phyloP scores from a whole-genome alignment of 2,888 invertebrate genomes.

The Pristionchus maxplancki region DNA sequence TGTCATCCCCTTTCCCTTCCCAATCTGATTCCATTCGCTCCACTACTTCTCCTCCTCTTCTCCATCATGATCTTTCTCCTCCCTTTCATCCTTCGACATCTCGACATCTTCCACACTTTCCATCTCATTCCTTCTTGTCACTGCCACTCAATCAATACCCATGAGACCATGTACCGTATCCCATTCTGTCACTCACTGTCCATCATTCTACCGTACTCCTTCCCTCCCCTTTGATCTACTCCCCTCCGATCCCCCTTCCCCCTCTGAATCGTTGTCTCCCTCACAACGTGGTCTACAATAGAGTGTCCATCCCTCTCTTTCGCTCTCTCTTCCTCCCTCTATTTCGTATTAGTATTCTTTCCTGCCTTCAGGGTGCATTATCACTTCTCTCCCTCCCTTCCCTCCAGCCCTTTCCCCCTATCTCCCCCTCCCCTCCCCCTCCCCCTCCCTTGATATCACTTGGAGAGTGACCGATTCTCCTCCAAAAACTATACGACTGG shows the following conservation, averaged over 20 bases:
- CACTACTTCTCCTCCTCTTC: neutral
- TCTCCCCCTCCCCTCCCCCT: neutral
- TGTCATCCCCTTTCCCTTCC: neutral
- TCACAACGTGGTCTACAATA: slow-evolving; percentile 31
- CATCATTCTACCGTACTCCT: too few species aligned
- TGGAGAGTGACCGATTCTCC: slow-evolving; percentile 33
- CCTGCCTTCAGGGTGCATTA: slow-evolving; percentile 26
- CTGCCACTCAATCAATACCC: neutral
- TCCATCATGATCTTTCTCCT: neutral
- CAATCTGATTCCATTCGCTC: slow-evolving; percentile 6
- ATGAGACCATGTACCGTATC: too few species aligned
- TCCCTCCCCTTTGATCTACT: neutral
- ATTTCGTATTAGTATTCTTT: slow-evolving; percentile 34
- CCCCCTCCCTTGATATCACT: neutral
- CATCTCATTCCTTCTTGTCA: neutral
- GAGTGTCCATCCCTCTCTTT: slow-evolving; percentile 25
- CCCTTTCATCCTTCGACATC: slow-evolving; percentile 5
- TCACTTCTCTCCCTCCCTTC: slow-evolving; percentile 12
- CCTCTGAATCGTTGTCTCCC: neutral
- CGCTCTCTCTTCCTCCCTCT: neutral
- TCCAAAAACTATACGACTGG: slow-evolving; percentile 28
- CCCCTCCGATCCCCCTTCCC: neutral
- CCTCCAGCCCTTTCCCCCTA: neutral
- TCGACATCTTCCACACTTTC: neutral
- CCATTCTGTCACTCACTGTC: too few species aligned